Evolutionary conservation across 2,113 vertebrate genomes (phyloP).

Genomic region (Muntiacus reevesi): DNA sequence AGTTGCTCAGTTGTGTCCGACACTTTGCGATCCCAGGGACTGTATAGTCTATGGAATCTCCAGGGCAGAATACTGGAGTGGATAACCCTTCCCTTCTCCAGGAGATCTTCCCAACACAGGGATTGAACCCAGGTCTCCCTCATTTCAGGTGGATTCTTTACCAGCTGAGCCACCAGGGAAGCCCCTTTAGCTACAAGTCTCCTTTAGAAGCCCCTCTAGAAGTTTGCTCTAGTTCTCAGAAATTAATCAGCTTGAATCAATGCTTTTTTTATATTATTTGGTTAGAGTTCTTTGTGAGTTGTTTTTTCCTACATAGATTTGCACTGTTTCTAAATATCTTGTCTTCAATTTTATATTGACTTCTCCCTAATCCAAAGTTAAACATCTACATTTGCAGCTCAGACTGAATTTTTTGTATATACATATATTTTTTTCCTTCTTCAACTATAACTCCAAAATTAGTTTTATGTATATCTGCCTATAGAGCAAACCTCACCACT

Average conservation of each 20-base stretch:
- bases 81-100: not conserved
- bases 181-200: not conserved
- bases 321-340: not conserved
- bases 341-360: not conserved
- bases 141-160: not conserved
- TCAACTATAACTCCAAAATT: not conserved
- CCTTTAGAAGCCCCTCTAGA: not conserved
- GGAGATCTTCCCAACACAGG: not conserved
- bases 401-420: not conserved
- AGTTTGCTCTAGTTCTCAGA: not conserved
- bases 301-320: not conserved
- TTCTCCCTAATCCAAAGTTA: not conserved
- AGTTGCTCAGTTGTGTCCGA: not conserved
- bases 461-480: not conserved
- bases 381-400: not conserved
- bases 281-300: not conserved
- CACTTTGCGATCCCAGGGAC: not conserved
- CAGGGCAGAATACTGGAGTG: not conserved
- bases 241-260: slow-evolving; percentile 2
- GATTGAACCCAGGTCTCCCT: not conserved
- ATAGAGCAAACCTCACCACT: not conserved
- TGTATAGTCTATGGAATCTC: not conserved
- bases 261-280: not conserved
- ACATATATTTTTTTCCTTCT: not conserved
- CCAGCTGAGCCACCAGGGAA: not conserved